Percentiles rank a stretch among this genome's conserved stretches.
These are phyloP conservation scores for Drosophila cyrtoloma DNA, from an alignment of 2,888 invertebrate species.

Conservation along the genomic window DNA sequence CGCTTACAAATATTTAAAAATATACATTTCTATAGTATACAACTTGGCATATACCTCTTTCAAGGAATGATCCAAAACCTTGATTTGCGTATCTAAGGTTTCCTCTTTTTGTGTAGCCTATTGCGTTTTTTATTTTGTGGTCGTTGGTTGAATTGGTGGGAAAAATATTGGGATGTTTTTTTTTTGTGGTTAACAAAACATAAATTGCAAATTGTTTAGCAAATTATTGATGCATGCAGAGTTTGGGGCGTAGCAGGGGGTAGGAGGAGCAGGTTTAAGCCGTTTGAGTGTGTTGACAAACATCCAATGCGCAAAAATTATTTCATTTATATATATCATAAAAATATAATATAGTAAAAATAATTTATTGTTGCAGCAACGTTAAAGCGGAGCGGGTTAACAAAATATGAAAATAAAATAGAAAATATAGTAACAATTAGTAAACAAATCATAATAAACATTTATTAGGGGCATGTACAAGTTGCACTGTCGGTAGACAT, in stretches of 20 bases:
- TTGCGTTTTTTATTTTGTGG: constrained; percentile 46
- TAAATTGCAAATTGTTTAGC: constrained; percentile 46
- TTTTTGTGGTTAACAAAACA: constrained; percentile 45
- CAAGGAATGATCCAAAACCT: constrained; percentile 94
- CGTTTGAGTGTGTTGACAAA: constrained; percentile 36
- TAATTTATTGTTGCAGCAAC: constrained; percentile 39
- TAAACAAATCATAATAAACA: constrained; percentile 51
- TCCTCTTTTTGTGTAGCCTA: constrained; percentile 98
- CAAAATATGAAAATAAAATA: constrained; percentile 74
- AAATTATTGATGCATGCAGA: constrained; percentile 56
- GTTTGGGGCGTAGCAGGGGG: constrained; percentile 34
- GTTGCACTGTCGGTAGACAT: constrained; percentile 82
- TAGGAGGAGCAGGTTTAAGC: constrained; percentile 25
- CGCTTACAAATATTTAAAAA: constrained; percentile 30
- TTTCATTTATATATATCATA: constrained; percentile 10
- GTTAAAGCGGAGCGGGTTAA: constrained; percentile 59
- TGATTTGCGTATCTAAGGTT: constrained; percentile 95
- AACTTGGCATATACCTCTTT: constrained; percentile 92
- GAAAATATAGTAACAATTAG: constrained; percentile 78
- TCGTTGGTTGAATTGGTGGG: constrained; percentile 52
- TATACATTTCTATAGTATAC: constrained; percentile 19
- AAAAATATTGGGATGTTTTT: constrained; percentile 5
- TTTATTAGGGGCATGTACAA: constrained; percentile 28
- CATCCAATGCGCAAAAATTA: constrained; percentile 50
- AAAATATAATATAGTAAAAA: constrained; percentile 16